Base-by-base conservation (phyloP, 2,888 invertebrate genomes). In the Nemurella pictetii region DNA sequence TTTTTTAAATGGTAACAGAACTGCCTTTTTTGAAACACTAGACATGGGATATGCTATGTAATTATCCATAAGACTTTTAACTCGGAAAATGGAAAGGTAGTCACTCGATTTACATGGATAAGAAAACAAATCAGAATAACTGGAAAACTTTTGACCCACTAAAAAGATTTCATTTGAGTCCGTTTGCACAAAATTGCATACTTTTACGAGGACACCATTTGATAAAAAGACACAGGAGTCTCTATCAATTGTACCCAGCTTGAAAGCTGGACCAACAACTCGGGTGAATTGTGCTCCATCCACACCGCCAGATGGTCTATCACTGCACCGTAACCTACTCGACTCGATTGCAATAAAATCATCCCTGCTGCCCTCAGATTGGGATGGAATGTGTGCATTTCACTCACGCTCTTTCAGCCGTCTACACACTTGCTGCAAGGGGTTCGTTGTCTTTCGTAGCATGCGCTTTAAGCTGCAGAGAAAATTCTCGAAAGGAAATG, bases 401-500 rank as follows among this genome's bases (percentile, higher is more conserved):
- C 2, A 1, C n/a, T 80, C 80, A 15, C 30, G 15, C 15, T 80
- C 80, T 20, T 30, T 80, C 5, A 32, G 32, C 3, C 35, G 35
- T 35, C 35, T 80, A 26, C 35, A 35, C 3, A 80, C 12, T 84
- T 85, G 87, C 12, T 86, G 86, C 20, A 86, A 77, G 15, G 85
- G 86, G 27, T 86, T 84, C 15, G 83, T 85, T 27, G 74, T 36
- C 83, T 84, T 85, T 35, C 85, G 32, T 28, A 86, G 73, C 78
- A 80, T 85, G 74, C 73, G 72, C 81, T 86, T 86, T 15, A 85
- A 35, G n/a, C 35, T 36, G 29, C 83, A 80, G 12, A 88, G 74
- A 83, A 80, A 88, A 77, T 87, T 88, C 86, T 88, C 88, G 87
- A 87, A 88, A 27, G 86, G 85, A 85, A 88, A 88, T 5, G 86